These are phyloP conservation scores for Sigmodon hispidus DNA, from an alignment of 2,113 vertebrate genomes.

Conservation along the genomic window DNA sequence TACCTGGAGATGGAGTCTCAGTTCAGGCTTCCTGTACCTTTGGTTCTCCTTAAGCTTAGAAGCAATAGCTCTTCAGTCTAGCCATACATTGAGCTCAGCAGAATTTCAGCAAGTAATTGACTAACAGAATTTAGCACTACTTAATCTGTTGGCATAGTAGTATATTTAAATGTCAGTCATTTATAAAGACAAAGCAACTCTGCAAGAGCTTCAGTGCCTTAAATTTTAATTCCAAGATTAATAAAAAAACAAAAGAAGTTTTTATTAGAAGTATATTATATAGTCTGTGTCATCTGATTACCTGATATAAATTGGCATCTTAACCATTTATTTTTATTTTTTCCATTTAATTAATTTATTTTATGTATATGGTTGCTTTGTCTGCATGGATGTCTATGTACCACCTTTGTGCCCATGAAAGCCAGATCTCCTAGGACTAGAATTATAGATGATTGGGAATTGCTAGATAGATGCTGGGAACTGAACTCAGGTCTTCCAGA, in stretches of 20 bases:
- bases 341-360: not conserved
- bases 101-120: not conserved
- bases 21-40: not conserved
- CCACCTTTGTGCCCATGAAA: not conserved
- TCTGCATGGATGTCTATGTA: not conserved
- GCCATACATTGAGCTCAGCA: not conserved
- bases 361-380: not conserved
- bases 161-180: not conserved
- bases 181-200: not conserved
- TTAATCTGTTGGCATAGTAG: not conserved
- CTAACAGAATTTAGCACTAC: not conserved
- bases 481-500: not conserved
- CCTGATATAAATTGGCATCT: not conserved
- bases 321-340: not conserved
- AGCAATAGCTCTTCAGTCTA: not conserved
- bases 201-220: not conserved
- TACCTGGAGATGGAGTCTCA: not conserved
- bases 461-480: not conserved
- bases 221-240: not conserved
- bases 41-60: not conserved
- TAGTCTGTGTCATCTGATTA: not conserved
- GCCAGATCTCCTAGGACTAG: not conserved
- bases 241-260: not conserved
- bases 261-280: constrained; percentile 6
- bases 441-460: not conserved